Evolutionary conservation across 2,888 invertebrate genomes (phyloP).

Genomic region (Punctoribates punctum): DNA sequence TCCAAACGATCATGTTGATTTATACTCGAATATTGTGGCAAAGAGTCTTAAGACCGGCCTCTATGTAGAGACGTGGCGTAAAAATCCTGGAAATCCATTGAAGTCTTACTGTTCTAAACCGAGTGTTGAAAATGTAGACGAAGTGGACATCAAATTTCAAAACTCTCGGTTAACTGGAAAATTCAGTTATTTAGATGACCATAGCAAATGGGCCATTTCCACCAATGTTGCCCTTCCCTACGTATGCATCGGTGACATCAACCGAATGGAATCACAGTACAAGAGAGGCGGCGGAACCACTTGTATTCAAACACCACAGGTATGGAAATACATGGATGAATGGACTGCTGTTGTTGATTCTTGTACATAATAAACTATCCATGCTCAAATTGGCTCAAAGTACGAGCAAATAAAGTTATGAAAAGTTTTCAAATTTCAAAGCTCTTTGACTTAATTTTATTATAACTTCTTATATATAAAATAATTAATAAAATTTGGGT

Average conservation of each 20-base stretch:
- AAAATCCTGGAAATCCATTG: slow-evolving; percentile 52
- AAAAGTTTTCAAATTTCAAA: no score
- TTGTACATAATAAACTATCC: neutral
- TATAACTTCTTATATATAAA: no score
- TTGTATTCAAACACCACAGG: slow-evolving; percentile 64
- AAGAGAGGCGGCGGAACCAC: slow-evolving; percentile 79
- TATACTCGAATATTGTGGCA: slow-evolving; percentile 51
- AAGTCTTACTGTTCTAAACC: slow-evolving; percentile 51
- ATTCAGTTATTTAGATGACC: slow-evolving; percentile 49
- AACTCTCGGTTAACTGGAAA: slow-evolving; percentile 44
- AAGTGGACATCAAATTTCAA: slow-evolving; percentile 47
- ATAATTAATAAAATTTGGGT: neutral
- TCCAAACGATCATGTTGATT: slow-evolving; percentile 46
- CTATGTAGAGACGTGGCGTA: slow-evolving; percentile 56
- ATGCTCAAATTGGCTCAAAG: no score
- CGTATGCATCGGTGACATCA: slow-evolving; percentile 56
- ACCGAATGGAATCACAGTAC: slow-evolving; percentile 62
- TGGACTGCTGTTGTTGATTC: slow-evolving; percentile 2
- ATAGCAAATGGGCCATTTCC: slow-evolving; percentile 51
- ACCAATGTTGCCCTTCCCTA: slow-evolving; percentile 48
- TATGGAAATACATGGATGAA: slow-evolving; percentile 64
- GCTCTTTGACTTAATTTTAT: no score
- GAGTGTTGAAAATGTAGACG: slow-evolving; percentile 49
- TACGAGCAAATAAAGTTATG: no score
- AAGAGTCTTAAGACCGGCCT: slow-evolving; percentile 50